phyloP scores from a whole-genome alignment of 2,113 vertebrate genomes.

The Gracilinanus agilis region DNA sequence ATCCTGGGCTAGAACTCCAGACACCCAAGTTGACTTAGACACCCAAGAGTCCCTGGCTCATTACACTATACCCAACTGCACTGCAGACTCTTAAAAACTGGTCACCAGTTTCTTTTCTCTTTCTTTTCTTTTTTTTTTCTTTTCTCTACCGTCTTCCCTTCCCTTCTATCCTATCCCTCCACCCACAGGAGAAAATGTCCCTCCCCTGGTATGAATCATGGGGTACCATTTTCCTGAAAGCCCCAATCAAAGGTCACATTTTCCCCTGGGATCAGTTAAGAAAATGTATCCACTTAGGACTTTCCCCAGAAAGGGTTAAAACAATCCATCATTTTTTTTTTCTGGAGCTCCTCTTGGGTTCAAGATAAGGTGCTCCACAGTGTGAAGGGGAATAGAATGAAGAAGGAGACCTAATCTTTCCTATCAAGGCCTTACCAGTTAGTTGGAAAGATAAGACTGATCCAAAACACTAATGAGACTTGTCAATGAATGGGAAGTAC shows the following conservation, averaged over 20 bases:
- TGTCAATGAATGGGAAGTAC: not conserved
- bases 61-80: too few species aligned
- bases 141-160: too few species aligned
- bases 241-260: not conserved
- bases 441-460: not conserved
- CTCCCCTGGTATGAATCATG: not conserved
- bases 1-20: not conserved
- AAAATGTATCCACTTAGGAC: not conserved
- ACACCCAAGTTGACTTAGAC: not conserved
- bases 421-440: not conserved
- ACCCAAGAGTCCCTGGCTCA: too few species aligned
- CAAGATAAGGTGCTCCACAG: not conserved
- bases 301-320: not conserved
- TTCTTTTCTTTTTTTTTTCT: not conserved
- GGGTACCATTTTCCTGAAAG: not conserved
- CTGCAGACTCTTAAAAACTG: not conserved
- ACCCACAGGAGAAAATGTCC: not conserved
- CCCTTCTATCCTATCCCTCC: too few species aligned
- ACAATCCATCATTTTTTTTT: not conserved
- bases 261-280: not conserved
- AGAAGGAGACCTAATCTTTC: not conserved
- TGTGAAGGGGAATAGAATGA: not conserved
- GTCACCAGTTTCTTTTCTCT: too few species aligned
- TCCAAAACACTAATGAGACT: not conserved
- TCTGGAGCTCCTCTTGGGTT: not conserved